Percentiles rank a stretch among this genome's conserved stretches.
These are phyloP conservation scores for Brienomyrus brachyistius DNA, from an alignment of 2,113 vertebrate species.

Conservation along the genomic window DNA sequence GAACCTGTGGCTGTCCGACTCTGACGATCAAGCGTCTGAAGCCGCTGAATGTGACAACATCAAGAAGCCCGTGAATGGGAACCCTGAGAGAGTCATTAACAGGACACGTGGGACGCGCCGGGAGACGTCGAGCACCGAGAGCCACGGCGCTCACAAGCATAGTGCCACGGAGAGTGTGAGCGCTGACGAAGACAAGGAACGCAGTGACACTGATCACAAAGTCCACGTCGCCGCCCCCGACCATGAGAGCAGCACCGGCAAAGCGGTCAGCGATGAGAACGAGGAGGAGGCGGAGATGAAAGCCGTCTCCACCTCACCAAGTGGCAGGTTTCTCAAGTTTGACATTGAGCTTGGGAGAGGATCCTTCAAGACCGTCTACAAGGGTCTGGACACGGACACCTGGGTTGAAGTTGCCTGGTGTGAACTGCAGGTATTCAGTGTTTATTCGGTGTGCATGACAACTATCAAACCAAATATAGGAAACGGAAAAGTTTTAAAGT, in stretches of 20 bases:
- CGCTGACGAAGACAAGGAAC: slow-evolving; percentile 45
- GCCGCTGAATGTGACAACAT: slow-evolving; percentile 58
- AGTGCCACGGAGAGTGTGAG: slow-evolving; percentile 39
- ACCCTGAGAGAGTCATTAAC: slow-evolving; percentile 54
- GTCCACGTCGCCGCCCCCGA: slow-evolving; percentile 43
- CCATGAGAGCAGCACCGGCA: slow-evolving; percentile 54
- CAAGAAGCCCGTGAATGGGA: slow-evolving; percentile 42
- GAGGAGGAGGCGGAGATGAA: slow-evolving; percentile 92
- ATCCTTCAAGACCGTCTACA: slow-evolving; percentile 97
- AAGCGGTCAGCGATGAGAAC: slow-evolving; percentile 70
- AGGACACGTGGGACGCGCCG: slow-evolving; percentile 47
- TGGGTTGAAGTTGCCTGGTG: slow-evolving; percentile 99
- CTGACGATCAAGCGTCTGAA: slow-evolving; percentile 73
- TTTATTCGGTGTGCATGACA: background rate
- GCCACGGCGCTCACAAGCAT: slow-evolving; percentile 41
- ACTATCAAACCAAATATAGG: background rate
- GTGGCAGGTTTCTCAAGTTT: slow-evolving; percentile 96
- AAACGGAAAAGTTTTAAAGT: background rate
- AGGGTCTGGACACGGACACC: slow-evolving; percentile 93
- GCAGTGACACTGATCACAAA: slow-evolving; percentile 32
- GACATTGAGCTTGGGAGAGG: slow-evolving; percentile 94
- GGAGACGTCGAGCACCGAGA: slow-evolving; percentile 44
- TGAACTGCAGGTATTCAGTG: slow-evolving; percentile 85
- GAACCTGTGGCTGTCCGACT: slow-evolving; percentile 82
- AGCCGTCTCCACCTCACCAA: slow-evolving; percentile 87